phyloP scores from a whole-genome alignment of 2,113 vertebrate genomes.

The Pandion haliaetus region DNA sequence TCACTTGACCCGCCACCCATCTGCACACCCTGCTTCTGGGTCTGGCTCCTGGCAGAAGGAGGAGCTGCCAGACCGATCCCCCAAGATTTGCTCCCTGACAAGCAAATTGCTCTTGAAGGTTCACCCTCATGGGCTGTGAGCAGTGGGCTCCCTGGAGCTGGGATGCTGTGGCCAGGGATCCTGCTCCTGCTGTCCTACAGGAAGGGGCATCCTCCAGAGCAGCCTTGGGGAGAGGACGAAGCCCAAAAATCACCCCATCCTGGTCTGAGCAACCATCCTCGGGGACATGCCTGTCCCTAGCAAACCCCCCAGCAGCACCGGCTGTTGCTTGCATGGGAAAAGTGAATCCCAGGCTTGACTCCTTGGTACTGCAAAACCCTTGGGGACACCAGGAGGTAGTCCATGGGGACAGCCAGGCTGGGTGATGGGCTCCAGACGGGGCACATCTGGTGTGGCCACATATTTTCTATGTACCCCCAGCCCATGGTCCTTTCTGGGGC shows the following conservation, averaged over 20 bases:
- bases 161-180: rapidly evolving
- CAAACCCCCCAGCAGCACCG: rapidly evolving
- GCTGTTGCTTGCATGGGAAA: rapidly evolving
- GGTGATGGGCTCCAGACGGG: not conserved
- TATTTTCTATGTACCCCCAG: not conserved
- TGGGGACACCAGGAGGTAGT: rapidly evolving
- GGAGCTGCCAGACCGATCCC: not conserved
- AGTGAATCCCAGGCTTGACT: not conserved
- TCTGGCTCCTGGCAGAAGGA: not conserved
- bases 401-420: not conserved
- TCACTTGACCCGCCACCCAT: no score
- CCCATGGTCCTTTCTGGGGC: not conserved
- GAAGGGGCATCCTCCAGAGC: not conserved
- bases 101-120: not conserved
- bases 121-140: rapidly evolving
- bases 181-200: rapidly evolving
- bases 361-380: not conserved
- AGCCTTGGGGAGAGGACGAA: not conserved
- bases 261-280: not conserved
- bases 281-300: not conserved
- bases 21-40: not conserved
- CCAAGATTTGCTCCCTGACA: not conserved
- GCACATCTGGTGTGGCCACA: not conserved
- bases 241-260: rapidly evolving
- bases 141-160: rapidly evolving